Conservation (phyloP, 2,888 invertebrate genomes). For the Epicampocera succincta region DNA sequence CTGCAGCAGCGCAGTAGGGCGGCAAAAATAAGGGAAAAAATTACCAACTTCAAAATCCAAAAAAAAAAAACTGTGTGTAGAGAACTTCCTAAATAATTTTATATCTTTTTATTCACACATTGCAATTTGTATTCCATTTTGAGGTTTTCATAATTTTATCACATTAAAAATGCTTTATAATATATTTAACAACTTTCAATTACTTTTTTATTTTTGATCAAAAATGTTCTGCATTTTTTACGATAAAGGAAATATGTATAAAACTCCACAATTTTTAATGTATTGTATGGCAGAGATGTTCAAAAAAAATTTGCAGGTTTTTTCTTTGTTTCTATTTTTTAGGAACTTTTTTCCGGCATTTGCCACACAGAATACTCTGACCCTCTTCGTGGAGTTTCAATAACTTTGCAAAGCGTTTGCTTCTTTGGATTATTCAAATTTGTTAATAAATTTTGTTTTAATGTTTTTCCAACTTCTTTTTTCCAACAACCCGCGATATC, state of each 20-base stretch:
- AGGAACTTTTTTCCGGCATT: conserved; percentile 55
- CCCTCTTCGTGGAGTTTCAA: not conserved
- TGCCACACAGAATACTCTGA: not conserved
- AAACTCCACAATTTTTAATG: conserved; percentile 18
- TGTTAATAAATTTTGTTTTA: conserved; percentile 30
- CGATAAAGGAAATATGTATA: not conserved
- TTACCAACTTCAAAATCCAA: conserved; percentile 54
- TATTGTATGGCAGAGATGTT: conserved; percentile 27
- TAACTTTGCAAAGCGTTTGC: not conserved
- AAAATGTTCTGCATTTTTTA: not conserved
- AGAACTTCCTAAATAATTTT: conserved; percentile 58
- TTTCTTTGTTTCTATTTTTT: conserved; percentile 39
- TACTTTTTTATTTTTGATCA: conserved; percentile 6
- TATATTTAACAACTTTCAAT: not conserved
- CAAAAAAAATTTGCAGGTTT: conserved; percentile 22
- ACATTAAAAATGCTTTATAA: not conserved
- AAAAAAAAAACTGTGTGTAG: conserved; percentile 54
- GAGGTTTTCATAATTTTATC: not conserved
- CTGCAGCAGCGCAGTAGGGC: conserved; percentile 55
- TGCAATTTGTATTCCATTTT: conserved; percentile 17
- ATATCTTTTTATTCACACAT: conserved; percentile 14
- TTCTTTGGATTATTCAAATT: conserved; percentile 14
- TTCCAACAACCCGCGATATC: conserved; percentile 62
- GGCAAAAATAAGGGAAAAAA: conserved; percentile 62
- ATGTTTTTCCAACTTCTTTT: conserved; percentile 45